These are phyloP conservation scores for human (Homo sapiens) DNA, from an alignment of 2,113 vertebrate genomes.

Conservation along the genomic window DNA sequence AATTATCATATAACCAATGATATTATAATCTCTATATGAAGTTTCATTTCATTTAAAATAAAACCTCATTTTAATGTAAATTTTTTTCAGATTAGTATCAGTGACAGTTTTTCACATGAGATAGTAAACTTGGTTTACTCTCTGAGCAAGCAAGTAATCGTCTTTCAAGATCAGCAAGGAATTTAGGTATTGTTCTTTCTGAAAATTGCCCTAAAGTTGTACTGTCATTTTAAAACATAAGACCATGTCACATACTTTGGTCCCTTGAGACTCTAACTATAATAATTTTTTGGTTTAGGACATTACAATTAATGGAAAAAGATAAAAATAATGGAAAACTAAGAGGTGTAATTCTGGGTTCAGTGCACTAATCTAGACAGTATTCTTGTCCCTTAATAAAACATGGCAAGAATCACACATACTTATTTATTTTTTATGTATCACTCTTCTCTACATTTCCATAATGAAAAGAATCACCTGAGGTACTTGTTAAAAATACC, in stretches of 20 bases:
- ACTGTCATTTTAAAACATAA: constrained; percentile 5
- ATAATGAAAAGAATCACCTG: neutral
- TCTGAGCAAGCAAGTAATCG: neutral
- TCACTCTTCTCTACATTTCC: neutral
- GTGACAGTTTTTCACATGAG: neutral
- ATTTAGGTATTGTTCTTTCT: neutral
- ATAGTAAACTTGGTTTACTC: neutral
- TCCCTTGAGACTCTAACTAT: neutral
- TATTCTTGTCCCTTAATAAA: neutral
- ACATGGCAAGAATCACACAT: neutral
- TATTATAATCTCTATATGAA: constrained; percentile 38
- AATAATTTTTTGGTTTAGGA: neutral
- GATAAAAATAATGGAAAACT: neutral
- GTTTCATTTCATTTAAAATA: constrained; percentile 53
- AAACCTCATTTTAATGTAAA: neutral
- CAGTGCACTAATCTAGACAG: neutral
- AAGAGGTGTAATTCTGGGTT: neutral
- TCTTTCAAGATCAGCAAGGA: neutral
- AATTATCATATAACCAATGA: neutral
- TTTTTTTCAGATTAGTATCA: neutral
- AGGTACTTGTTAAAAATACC: neutral
- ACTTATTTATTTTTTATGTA: neutral
- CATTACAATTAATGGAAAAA: neutral
- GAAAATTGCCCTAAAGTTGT: neutral
- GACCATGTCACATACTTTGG: neutral